Conservation (phyloP, 2,113 vertebrate species). For the Pyxicephalus adspersus region DNA sequence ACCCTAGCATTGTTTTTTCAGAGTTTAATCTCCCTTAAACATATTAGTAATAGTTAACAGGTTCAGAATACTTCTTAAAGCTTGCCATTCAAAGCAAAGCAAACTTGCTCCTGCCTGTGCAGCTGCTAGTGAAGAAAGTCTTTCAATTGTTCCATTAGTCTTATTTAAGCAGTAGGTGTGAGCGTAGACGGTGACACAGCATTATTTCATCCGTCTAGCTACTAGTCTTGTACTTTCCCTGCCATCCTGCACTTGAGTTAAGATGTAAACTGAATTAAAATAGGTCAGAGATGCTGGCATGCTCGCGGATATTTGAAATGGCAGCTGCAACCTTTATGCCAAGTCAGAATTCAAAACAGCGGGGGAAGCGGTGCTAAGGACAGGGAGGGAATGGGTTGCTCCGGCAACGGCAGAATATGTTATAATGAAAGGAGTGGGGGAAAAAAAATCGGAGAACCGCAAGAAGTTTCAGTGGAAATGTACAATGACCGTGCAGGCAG, state of each 20-base stretch:
- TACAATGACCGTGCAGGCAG: slow-evolving; percentile 25
- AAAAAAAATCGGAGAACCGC: slow-evolving; percentile 22
- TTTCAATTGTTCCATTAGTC: too few relatives aligned
- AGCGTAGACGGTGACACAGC: slow-evolving; percentile 31
- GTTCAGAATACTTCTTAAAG: too few relatives aligned
- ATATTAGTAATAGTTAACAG: too few relatives aligned
- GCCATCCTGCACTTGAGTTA: slow-evolving; percentile 23
- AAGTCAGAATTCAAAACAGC: slow-evolving; percentile 56
- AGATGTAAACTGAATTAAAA: slow-evolving; percentile 52
- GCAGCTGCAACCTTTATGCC: slow-evolving; percentile 52
- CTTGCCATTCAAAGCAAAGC: too few relatives aligned
- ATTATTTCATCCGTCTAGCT: slow-evolving; percentile 39
- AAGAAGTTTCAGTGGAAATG: slow-evolving; percentile 47
- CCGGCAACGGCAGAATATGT: slow-evolving; percentile 15
- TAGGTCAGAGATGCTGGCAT: slow-evolving; percentile 32
- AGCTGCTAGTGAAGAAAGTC: too few relatives aligned
- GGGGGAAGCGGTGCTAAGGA: slow-evolving; percentile 54
- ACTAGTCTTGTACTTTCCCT: slow-evolving; percentile 13
- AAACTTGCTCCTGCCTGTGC: too few relatives aligned
- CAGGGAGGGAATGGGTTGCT: slow-evolving; percentile 41
- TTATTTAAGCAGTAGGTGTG: slow-evolving; percentile 18
- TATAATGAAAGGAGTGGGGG: slow-evolving; percentile 2
- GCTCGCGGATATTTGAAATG: slow-evolving; percentile 57
- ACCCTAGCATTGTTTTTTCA: too few relatives aligned
- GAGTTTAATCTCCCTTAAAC: too few relatives aligned